Evolutionary conservation across 2,888 invertebrate genomes (phyloP).

Genomic region (Rhamnusium bicolor): DNA sequence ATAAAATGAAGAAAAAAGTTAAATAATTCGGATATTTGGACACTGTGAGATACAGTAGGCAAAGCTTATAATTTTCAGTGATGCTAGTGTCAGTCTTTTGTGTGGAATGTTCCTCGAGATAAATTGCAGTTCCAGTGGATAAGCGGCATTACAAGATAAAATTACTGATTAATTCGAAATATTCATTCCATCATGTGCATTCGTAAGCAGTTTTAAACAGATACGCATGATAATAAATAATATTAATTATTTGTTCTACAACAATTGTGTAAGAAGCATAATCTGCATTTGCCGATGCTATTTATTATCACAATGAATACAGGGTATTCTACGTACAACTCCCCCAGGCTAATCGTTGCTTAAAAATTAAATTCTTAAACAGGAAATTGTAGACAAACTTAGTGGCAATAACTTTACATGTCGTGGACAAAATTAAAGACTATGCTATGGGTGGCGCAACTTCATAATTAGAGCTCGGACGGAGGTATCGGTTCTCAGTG

Average conservation of each 20-base stretch:
- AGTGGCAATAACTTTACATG: too few relatives aligned
- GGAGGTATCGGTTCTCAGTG: too few relatives aligned
- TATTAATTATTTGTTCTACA: background rate
- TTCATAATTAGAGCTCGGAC: too few relatives aligned
- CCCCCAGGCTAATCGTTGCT: too few relatives aligned
- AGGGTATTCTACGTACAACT: too few relatives aligned
- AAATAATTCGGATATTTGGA: conserved; percentile 55
- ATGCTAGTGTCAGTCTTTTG: conserved; percentile 3
- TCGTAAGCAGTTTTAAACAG: background rate
- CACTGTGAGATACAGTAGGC: conserved; percentile 37
- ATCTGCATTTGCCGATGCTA: too few relatives aligned
- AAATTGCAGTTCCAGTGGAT: background rate
- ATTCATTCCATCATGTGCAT: background rate
- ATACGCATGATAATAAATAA: background rate
- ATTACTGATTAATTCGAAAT: background rate
- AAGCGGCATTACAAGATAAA: background rate
- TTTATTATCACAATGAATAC: too few relatives aligned
- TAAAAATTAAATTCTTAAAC: too few relatives aligned
- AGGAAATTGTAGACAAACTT: too few relatives aligned
- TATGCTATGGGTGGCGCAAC: too few relatives aligned
- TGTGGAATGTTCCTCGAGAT: conserved; percentile 4
- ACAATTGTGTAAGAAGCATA: too few relatives aligned
- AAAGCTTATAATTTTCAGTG: conserved; percentile 34
- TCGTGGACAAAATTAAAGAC: too few relatives aligned
- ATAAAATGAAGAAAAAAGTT: conserved; percentile 47